Base-by-base conservation (phyloP, 2,797 vertebrate genomes). In the Macropus fuliginosus region DNA sequence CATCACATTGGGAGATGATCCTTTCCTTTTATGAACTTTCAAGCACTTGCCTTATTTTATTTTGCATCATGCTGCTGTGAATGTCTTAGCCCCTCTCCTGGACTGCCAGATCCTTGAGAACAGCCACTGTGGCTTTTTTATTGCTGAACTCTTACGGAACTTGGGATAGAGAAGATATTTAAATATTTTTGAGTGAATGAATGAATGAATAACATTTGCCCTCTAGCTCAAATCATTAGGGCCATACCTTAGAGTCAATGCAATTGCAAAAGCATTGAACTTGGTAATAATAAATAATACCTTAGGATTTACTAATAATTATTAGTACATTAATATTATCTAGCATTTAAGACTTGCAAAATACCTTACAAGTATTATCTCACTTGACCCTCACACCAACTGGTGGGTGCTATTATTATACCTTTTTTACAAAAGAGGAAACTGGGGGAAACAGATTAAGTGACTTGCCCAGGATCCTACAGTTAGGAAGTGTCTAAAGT, bases 61-160 rank as follows among this genome's bases (percentile, higher is more conserved):
- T 66, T 91, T 91, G 24, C 91, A 54, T 55, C 21, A 56, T 28
- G 56, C 55, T 95, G 50, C 9, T 90, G 27, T 54, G 74, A 46
- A 94, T 54, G 40, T 54, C 59, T 29, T 21, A 29, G 57, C 95
- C 55, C 74, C 5, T 34, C 54, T 81, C 34, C 40, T 90, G n/a
- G 90, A 40, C 52, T 91, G 34, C 54, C 54, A 95, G 90, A 11
- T 95, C 57, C 87, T 94, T 95, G 96, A 92, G 93, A 57, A 56
- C 54, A 96, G 55, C 55, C 16, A 94, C 92, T 94, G 27, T 92
- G 50, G 54, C 57, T 93, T 95, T 55, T 90, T 94, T 50, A 62
- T 93, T 56, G 57, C 92, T 95, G 40, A 91, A 91, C 28, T 66
- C 10, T 46, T 21, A 46, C n/a, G 87, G 94, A 92, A 93, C 34